Conservation (phyloP, 2,113 vertebrate genomes). For the Tachysurus vachellii region DNA sequence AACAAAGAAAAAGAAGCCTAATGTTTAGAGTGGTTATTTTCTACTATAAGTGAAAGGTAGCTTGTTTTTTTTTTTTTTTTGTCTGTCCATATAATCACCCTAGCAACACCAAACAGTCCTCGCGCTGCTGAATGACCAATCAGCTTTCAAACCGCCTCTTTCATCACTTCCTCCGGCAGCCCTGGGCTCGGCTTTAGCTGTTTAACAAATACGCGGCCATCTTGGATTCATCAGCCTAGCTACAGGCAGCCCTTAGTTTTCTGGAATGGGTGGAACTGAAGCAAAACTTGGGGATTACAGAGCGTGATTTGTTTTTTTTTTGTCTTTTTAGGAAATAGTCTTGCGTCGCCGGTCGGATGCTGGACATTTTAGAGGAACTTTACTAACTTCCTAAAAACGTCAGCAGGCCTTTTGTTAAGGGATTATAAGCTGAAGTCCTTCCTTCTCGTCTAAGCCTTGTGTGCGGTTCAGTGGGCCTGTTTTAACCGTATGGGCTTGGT, state of each 20-base stretch:
- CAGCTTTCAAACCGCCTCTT: slow-evolving; percentile 32
- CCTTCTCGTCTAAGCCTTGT: slow-evolving; percentile 42
- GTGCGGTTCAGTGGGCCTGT: slow-evolving; percentile 54
- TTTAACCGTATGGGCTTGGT: slow-evolving; percentile 31
- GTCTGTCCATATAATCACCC: slow-evolving; percentile 59
- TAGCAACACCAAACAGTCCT: slow-evolving; percentile 75
- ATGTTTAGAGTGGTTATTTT: not conserved
- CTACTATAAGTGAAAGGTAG: not conserved
- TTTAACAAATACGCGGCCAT: slow-evolving; percentile 75
- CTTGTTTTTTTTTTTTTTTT: not conserved
- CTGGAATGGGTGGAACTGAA: slow-evolving; percentile 50
- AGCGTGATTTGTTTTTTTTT: not conserved
- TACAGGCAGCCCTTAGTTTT: slow-evolving; percentile 20
- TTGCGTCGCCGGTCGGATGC: not conserved
- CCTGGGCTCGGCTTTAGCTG: slow-evolving; percentile 63
- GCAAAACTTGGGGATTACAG: slow-evolving; percentile 24
- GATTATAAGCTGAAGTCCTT: slow-evolving; percentile 36
- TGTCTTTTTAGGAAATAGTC: not conserved
- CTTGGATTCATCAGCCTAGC: slow-evolving; percentile 70
- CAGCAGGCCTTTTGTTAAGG: slow-evolving; percentile 22
- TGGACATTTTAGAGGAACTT: not conserved
- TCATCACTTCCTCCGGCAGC: slow-evolving; percentile 71
- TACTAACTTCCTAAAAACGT: not conserved
- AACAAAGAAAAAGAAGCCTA: not conserved
- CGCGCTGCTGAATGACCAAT: slow-evolving; percentile 49